A percentile compares a stretch with the other conserved stretches of the same genome.
Conservation (phyloP, 1,140 invertebrate species). For the Caligus rogercresseyi region DNA sequence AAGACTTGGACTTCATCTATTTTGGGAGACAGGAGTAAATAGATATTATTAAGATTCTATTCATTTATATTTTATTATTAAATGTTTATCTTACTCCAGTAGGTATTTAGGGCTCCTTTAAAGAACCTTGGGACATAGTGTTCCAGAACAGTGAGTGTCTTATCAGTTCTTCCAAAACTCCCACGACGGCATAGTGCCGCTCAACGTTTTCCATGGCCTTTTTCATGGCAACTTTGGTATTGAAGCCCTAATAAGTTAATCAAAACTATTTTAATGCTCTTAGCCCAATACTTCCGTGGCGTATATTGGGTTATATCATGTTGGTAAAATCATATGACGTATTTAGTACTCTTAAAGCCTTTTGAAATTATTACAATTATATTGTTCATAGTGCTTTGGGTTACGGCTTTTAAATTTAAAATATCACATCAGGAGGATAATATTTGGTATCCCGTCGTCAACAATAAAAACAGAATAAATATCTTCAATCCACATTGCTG, state of each 20-base stretch:
- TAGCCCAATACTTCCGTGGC: too few species aligned
- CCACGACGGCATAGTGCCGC: constrained; percentile 64
- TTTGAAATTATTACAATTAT: too few species aligned
- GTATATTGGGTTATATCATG: too few species aligned
- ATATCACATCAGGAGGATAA: too few species aligned
- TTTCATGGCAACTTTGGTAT: constrained; percentile 59
- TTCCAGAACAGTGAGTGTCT: constrained; percentile 60
- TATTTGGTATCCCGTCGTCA: too few species aligned
- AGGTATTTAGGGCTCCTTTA: constrained; percentile 49
- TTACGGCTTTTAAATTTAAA: too few species aligned
- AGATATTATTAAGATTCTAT: constrained; percentile 1
- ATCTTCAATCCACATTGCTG: too few species aligned
- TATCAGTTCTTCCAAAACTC: constrained; percentile 65
- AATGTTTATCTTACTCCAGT: constrained; percentile 46
- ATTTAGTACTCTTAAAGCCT: too few species aligned
- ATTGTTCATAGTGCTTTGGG: too few species aligned
- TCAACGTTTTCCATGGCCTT: constrained; percentile 64
- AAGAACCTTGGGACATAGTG: constrained; percentile 68
- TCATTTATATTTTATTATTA: background rate
- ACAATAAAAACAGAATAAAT: too few species aligned
- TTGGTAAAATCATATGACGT: too few species aligned
- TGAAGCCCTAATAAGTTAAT: constrained; percentile 53
- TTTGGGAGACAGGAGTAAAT: constrained; percentile 25
- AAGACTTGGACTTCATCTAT: constrained; percentile 52
- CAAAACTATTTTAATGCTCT: background rate